Base-by-base conservation (phyloP, 2,888 invertebrate genomes). In the Metacarcinus magister region DNA sequence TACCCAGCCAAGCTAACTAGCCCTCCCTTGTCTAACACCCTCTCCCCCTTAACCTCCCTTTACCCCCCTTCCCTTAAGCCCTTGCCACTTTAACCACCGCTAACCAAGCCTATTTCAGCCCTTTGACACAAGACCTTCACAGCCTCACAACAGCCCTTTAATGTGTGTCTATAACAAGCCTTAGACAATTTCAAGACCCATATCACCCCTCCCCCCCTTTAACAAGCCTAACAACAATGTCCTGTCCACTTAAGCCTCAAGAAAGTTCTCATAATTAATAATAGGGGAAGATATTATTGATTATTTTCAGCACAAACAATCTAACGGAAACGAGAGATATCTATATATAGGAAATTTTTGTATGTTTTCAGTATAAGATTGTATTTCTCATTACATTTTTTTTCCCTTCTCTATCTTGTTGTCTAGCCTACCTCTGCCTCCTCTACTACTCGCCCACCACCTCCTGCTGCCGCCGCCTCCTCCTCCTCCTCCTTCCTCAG, bases 401-500 rank as follows among this genome's bases (percentile, higher is more conserved):
- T 10, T 10, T 19, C 16, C 60, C 60, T 60, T 2, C 60, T 60
- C 60, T 19, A 13, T 19, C 60, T 10, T n/a, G n/a, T 54, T 1
- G 16, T 67, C 67, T 67, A n/a, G 19, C 82, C 32, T 82, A 10
- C 82, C 10, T 32, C 28, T 13, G 10, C 5, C 32, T 32, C 82
- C 82, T 32, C 32, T 82, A 4, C 82, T 4, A 5, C 10, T 0
- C 82, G 1, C 1, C 82, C 32, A 1, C 32, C 82, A 0, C 28
- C 4, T 28, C 75, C 28, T 75, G 28, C 75, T 28, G 3, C 75
- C 28, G 3, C 28, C 28, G 3, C 75, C 28, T 75, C 75, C 28
- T 75, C 75, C 75, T 75, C 75, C 82, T 82, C 82, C 82, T 82
- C 82, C 82, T 82, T 32, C 82, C 32, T 23, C 82, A 10, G 82